phyloP scores from a whole-genome alignment of 2,113 vertebrate species.

The Hippopotamus amphibius region DNA sequence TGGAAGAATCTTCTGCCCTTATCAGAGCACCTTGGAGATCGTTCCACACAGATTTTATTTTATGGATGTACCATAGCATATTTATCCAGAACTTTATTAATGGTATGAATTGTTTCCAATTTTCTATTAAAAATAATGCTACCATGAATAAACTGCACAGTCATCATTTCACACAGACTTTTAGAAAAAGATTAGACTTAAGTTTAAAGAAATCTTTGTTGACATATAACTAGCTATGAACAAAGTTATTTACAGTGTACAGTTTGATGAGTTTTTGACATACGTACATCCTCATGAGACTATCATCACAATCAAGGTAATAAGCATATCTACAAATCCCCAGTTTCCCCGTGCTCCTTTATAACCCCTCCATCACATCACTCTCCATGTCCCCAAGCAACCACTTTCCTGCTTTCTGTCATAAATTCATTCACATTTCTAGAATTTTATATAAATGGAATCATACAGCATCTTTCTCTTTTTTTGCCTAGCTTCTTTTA shows the following conservation, averaged over 20 bases:
- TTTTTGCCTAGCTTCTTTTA: neutral
- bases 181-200: neutral
- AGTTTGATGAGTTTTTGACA: neutral
- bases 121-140: constrained; percentile 11
- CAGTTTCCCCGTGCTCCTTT: neutral
- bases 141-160: neutral
- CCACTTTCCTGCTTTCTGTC: neutral
- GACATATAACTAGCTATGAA: neutral
- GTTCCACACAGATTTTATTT: neutral
- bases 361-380: neutral
- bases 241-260: neutral
- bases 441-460: neutral
- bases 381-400: neutral
- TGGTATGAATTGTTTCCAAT: neutral
- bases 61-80: neutral
- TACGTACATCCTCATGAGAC: neutral
- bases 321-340: neutral
- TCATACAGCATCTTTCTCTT: neutral
- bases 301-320: neutral
- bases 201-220: neutral
- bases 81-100: constrained; percentile 5
- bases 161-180: neutral
- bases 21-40: neutral
- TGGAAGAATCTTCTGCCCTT: neutral
- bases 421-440: neutral